Evolutionary conservation across 2,797 vertebrate genomes (phyloP).

Genomic region (Eurystomus glaucurus): DNA sequence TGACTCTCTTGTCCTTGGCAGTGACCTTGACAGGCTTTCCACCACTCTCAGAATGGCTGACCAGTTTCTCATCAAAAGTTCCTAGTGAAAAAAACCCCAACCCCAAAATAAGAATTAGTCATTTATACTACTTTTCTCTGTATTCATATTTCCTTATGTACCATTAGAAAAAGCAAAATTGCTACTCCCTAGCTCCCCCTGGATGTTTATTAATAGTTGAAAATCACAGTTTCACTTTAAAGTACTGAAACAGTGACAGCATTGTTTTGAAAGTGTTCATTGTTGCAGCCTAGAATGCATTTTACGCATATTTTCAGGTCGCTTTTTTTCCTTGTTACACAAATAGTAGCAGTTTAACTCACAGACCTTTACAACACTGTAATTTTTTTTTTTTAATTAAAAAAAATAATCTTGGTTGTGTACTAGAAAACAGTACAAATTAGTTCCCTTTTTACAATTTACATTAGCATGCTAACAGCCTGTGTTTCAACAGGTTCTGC

Average conservation of each 20-base stretch:
- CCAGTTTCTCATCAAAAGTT: conserved; percentile 81
- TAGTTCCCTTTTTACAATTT: conserved; percentile 22
- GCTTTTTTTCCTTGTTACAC: neutral
- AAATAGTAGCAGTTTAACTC: neutral
- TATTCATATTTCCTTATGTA: conserved; percentile 62
- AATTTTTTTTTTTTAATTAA: neutral
- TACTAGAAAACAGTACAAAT: conserved; percentile 9
- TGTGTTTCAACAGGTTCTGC: conserved; percentile 40
- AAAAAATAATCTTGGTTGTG: neutral
- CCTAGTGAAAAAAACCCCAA: conserved; percentile 34
- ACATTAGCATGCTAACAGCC: neutral
- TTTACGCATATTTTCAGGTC: conserved; percentile 14
- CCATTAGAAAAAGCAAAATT: conserved; percentile 59
- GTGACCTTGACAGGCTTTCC: conserved; percentile 89
- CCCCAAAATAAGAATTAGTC: conserved; percentile 55
- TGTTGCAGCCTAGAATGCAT: conserved; percentile 19
- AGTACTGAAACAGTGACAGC: conserved; percentile 53
- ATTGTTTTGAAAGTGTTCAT: conserved; percentile 12
- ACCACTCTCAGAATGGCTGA: conserved; percentile 76
- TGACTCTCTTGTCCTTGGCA: conserved; percentile 91
- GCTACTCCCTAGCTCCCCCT: conserved; percentile 86
- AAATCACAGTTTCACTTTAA: conserved; percentile 59
- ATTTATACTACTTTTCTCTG: conserved; percentile 61
- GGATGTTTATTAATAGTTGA: conserved; percentile 72
- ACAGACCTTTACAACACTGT: neutral